A percentile compares a stretch with the other conserved stretches of the same genome.
Conservation (phyloP, 53 echinoderm and acorn worm species). For the Temnopleurus reevesii region DNA sequence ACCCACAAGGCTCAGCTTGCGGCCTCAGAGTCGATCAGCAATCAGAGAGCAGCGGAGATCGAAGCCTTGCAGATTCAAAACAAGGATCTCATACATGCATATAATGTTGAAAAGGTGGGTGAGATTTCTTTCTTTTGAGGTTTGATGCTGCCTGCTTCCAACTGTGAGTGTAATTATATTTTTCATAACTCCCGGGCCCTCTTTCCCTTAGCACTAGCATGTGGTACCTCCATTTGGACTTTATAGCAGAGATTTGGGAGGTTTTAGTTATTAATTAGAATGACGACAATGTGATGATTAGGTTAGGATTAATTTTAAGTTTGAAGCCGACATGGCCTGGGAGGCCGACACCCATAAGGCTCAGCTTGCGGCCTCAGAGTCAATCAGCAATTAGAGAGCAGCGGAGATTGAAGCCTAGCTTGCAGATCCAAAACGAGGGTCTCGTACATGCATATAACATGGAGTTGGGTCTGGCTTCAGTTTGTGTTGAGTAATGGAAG, state of each 20-base stretch:
- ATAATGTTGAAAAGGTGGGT: conserved; percentile 63
- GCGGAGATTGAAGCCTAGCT: conserved; percentile 42
- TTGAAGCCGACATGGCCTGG: conserved; percentile 43
- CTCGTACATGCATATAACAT: conserved; percentile 59
- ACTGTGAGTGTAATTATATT: too few species aligned
- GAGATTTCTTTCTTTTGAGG: too few species aligned
- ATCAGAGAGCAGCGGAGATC: conserved; percentile 50
- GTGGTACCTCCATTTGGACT: too few species aligned
- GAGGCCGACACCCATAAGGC: conserved; percentile 35
- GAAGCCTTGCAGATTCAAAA: conserved; percentile 52
- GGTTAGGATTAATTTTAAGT: conserved; percentile 50
- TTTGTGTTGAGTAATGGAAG: too few species aligned
- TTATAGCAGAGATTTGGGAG: too few species aligned
- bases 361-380: conserved; percentile 48
- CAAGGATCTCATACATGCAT: conserved; percentile 61
- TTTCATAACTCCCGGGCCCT: too few species aligned
- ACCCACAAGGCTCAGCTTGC: conserved; percentile 53
- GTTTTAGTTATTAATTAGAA: too few species aligned
- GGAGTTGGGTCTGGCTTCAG: too few species aligned
- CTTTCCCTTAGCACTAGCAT: too few species aligned
- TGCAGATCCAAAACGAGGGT: conserved; percentile 52
- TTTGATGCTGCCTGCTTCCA: too few species aligned
- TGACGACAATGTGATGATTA: too few species aligned
- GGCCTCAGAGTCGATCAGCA: conserved; percentile 40
- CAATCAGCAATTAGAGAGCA: conserved; percentile 43